These are phyloP conservation scores for Dryomyza anilis DNA, from an alignment of 2,888 invertebrate genomes.

Conservation along the genomic window DNA sequence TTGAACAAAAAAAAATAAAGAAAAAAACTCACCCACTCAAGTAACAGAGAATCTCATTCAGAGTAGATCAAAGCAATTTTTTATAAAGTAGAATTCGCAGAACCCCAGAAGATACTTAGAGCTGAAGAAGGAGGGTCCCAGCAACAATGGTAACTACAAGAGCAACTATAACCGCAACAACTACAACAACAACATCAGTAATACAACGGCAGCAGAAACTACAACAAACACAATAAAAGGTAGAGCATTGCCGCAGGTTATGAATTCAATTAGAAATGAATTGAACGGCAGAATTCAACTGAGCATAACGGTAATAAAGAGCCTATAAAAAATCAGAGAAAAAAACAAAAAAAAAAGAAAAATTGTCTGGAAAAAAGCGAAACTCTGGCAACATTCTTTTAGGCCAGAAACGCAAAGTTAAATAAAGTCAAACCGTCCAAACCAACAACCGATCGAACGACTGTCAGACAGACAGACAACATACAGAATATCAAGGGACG, in stretches of 20 bases:
- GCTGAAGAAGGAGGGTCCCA: no score
- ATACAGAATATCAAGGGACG: neutral
- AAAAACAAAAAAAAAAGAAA: neutral
- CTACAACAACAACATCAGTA: no score
- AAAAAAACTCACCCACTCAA: no score
- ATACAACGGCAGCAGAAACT: neutral
- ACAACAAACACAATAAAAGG: neutral
- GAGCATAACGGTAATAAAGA: slow-evolving; percentile 17
- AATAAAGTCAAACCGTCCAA: neutral
- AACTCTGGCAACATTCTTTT: slow-evolving; percentile 16
- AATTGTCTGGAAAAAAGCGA: slow-evolving; percentile 5
- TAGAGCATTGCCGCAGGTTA: slow-evolving; percentile 4
- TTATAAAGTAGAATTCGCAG: neutral
- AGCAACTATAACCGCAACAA: no score
- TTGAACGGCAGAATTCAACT: slow-evolving; percentile 9
- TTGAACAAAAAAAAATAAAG: neutral
- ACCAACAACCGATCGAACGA: neutral
- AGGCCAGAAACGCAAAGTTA: neutral
- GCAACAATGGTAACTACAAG: no score
- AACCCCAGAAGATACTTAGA: neutral
- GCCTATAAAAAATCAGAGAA: neutral
- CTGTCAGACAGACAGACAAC: neutral
- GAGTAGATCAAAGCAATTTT: slow-evolving; percentile 13
- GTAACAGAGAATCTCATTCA: neutral
- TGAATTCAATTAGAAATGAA: slow-evolving; percentile 12